phyloP scores from a whole-genome alignment of 2,113 vertebrate species.

The Colossoma macropomum region DNA sequence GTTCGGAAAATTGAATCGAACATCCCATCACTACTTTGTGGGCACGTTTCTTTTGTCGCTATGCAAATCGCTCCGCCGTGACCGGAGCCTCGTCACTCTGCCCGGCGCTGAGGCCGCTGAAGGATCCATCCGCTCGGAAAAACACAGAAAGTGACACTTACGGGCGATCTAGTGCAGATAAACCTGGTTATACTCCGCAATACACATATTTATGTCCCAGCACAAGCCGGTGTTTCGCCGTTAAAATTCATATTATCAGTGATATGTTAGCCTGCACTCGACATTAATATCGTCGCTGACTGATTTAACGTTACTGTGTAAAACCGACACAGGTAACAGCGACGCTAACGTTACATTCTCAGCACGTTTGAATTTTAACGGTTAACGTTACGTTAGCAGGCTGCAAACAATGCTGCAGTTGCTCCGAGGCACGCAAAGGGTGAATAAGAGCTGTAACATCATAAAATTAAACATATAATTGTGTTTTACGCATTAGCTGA shows the following conservation, averaged over 20 bases:
- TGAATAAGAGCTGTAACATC: not conserved
- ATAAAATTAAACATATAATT: not conserved
- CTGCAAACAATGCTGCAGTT: not conserved
- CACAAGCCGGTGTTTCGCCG: not conserved
- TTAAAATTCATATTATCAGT: not conserved
- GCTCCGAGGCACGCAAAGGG: not conserved
- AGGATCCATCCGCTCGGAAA: conserved; percentile 73
- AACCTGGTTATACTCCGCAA: not conserved
- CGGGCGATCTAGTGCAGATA: not conserved
- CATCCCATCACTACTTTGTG: not conserved
- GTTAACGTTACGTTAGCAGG: not conserved
- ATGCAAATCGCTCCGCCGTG: conserved; percentile 74
- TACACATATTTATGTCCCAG: not conserved
- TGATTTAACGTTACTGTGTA: not conserved
- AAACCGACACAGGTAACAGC: not conserved
- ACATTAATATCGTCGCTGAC: not conserved
- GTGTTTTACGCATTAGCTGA: not conserved
- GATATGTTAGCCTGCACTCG: not conserved
- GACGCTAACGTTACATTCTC: not conserved
- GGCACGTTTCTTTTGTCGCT: conserved; percentile 70
- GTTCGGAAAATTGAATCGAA: not conserved
- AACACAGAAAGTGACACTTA: conserved; percentile 21
- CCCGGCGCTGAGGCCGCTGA: conserved; percentile 48
- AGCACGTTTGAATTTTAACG: not conserved
- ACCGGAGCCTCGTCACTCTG: conserved; percentile 67